Conservation (phyloP, 2,797 vertebrate genomes). For the Serranus cabrilla region DNA sequence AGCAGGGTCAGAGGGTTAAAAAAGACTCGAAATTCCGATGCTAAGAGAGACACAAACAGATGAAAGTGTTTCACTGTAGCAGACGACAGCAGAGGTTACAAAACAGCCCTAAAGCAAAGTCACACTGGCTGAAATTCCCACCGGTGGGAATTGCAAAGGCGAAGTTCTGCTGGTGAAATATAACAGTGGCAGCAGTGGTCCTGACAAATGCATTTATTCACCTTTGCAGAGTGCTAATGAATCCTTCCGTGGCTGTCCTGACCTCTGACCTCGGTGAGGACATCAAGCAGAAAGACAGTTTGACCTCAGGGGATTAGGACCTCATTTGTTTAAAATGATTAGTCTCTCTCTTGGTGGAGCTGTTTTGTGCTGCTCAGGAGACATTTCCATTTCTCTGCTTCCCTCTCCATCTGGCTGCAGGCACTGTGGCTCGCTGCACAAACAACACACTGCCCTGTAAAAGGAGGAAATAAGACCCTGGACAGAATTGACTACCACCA, state of each 20-base stretch:
- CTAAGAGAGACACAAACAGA: constrained; percentile 9
- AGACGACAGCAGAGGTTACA: neutral
- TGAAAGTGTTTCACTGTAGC: neutral
- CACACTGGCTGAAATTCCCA: neutral
- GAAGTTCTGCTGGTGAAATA: constrained; percentile 2
- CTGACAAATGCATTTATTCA: neutral
- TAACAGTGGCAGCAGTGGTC: neutral
- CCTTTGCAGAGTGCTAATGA: neutral
- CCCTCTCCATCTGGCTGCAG: neutral
- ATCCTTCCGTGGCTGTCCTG: neutral
- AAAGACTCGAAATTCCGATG: neutral
- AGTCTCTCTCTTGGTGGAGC: neutral
- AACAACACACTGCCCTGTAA: neutral
- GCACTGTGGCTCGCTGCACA: neutral
- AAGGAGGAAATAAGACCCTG: neutral
- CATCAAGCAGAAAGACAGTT: neutral
- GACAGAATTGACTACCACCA: neutral
- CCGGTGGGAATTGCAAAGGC: neutral
- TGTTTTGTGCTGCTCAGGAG: neutral
- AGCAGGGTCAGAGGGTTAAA: neutral
- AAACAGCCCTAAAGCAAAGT: constrained; percentile 11
- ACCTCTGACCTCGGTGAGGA: constrained; percentile 19
- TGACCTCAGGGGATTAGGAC: neutral
- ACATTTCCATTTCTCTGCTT: constrained; percentile 7
- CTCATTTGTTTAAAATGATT: neutral